Percentiles rank a stretch among this genome's conserved stretches.
Conservation (phyloP, 35 echinoderm and acorn worm genomes). For the Stichopus chloronotus region DNA sequence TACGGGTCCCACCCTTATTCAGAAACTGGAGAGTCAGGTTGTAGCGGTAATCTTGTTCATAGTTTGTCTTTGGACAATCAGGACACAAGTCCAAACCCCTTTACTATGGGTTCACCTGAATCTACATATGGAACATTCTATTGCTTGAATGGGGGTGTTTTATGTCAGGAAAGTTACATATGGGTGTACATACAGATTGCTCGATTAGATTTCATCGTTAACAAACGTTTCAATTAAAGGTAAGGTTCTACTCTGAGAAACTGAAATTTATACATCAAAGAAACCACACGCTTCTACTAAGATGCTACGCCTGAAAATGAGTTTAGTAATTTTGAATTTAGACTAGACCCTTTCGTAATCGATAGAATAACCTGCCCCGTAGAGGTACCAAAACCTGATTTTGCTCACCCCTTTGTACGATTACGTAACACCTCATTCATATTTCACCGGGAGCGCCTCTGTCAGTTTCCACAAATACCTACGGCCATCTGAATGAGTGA, state of each 20-base stretch:
- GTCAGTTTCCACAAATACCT: constrained; percentile 40
- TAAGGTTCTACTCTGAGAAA: too few relatives aligned
- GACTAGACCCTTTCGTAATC: not conserved
- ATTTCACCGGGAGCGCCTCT: constrained; percentile 3
- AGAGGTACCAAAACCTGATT: constrained; percentile 26
- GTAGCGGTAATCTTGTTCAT: not conserved
- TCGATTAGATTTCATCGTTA: too few relatives aligned
- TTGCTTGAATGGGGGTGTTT: not conserved
- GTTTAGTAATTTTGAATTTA: not conserved
- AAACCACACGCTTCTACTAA: too few relatives aligned
- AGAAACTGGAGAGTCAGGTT: not conserved
- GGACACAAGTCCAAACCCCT: not conserved
- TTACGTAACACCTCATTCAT: constrained; percentile 28
- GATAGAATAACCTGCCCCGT: not conserved
- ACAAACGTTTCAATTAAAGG: too few relatives aligned
- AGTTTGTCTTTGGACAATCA: not conserved
- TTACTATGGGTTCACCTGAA: not conserved
- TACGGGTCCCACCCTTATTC: not conserved
- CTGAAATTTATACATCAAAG: too few relatives aligned
- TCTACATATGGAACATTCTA: not conserved
- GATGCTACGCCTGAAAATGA: too few relatives aligned
- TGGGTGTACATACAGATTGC: not conserved
- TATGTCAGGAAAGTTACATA: not conserved
- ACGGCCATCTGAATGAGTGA: not conserved
- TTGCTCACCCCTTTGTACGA: constrained; percentile 31